Evolutionary conservation across 1,140 invertebrate genomes (phyloP).

Genomic region (Drosophila pachea): DNA sequence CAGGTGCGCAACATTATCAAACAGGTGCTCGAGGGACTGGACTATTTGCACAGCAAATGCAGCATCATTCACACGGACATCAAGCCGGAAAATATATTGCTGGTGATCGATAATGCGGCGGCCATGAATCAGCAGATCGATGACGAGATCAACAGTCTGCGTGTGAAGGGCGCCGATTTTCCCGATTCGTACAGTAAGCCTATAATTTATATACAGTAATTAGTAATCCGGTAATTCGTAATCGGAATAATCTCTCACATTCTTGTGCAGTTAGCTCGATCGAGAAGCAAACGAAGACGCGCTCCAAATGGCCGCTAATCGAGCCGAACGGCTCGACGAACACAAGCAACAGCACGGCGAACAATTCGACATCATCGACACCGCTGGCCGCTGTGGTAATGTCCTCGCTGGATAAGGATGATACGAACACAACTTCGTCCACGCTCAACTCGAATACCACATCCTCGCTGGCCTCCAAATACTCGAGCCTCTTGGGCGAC

Average conservation of each 20-base stretch:
- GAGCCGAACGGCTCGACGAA: constrained; percentile 71
- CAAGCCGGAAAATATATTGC: constrained; percentile 98
- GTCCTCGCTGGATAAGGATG: constrained; percentile 71
- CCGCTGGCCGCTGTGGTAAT: constrained; percentile 68
- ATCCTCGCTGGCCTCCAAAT: constrained; percentile 74
- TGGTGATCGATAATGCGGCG: constrained; percentile 92
- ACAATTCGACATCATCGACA: constrained; percentile 73
- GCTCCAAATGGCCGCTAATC: constrained; percentile 75
- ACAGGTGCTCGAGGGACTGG: constrained; percentile 95
- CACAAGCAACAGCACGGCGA: constrained; percentile 74
- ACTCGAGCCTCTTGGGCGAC: constrained; percentile 71
- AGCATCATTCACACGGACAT: constrained; percentile 99
- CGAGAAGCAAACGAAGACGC: constrained; percentile 76
- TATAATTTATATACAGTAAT: too few relatives aligned
- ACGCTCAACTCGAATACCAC: constrained; percentile 74
- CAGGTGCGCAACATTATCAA: constrained; percentile 97
- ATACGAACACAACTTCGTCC: constrained; percentile 62
- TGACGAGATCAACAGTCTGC: constrained; percentile 89
- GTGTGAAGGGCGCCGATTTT: constrained; percentile 81
- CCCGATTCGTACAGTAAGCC: constrained; percentile 79
- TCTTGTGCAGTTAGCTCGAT: constrained; percentile 71
- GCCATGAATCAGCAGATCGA: constrained; percentile 92
- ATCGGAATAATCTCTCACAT: constrained; percentile 1
- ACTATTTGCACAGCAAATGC: constrained; percentile 98
- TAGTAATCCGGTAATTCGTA: too few relatives aligned